Evolutionary conservation across 2,797 vertebrate species (phyloP).

Genomic region (Notolabrus celidotus): DNA sequence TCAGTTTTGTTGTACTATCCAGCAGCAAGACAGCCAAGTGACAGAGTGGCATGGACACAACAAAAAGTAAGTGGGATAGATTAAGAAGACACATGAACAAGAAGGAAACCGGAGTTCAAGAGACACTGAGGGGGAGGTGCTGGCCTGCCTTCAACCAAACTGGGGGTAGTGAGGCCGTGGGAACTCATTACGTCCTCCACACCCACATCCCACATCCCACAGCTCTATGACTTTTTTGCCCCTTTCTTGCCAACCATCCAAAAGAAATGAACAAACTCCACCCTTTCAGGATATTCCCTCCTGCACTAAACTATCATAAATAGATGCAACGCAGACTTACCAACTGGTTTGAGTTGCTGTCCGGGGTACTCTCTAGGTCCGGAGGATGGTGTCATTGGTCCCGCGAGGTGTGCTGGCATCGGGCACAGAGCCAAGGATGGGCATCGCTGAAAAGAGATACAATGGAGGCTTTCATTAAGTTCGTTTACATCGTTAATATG

Average conservation of each 20-base stretch:
- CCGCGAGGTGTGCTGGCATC: slow-evolving; percentile 90
- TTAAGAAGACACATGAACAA: slow-evolving; percentile 74
- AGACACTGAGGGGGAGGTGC: slow-evolving; percentile 88
- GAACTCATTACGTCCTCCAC: slow-evolving; percentile 83
- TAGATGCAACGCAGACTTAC: slow-evolving; percentile 80
- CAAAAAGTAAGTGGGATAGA: slow-evolving; percentile 89
- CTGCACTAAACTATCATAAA: slow-evolving; percentile 79
- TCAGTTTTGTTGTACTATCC: slow-evolving; percentile 87
- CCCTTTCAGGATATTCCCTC: slow-evolving; percentile 80
- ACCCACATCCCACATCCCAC: slow-evolving; percentile 72
- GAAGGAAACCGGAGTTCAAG: slow-evolving; percentile 67
- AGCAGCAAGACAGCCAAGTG: slow-evolving; percentile 85
- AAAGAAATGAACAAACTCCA: slow-evolving; percentile 87
- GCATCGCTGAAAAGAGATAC: slow-evolving; percentile 82
- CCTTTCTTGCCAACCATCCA: slow-evolving; percentile 85
- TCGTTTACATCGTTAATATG: slow-evolving; percentile 77
- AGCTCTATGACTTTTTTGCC: slow-evolving; percentile 74
- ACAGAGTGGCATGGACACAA: slow-evolving; percentile 90
- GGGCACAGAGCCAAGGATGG: slow-evolving; percentile 90
- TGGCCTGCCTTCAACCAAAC: slow-evolving; percentile 87
- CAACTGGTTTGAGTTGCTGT: slow-evolving; percentile 74
- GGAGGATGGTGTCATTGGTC: slow-evolving; percentile 82
- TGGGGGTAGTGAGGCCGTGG: slow-evolving; percentile 85
- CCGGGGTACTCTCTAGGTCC: slow-evolving; percentile 87
- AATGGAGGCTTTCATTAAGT: slow-evolving; percentile 88